These are phyloP conservation scores for Hemiprocne comata DNA, from an alignment of 2,113 vertebrate genomes.

Conservation along the genomic window DNA sequence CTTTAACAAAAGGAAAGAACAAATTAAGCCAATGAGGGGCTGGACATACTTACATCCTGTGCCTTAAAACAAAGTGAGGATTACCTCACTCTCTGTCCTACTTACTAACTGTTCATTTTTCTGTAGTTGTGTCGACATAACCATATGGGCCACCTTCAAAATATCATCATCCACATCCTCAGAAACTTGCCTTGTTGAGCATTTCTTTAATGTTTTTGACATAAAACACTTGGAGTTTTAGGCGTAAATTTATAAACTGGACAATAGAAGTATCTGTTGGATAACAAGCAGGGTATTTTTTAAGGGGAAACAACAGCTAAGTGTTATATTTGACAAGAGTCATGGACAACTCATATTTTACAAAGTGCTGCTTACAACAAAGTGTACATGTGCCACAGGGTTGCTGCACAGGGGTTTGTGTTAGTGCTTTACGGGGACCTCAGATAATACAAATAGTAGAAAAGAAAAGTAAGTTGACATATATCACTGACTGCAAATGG, in stretches of 20 bases:
- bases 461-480: slow-evolving; percentile 21
- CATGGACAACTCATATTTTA: neutral
- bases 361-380: neutral
- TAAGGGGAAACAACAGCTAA: neutral
- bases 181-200: neutral
- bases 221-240: neutral
- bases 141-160: neutral
- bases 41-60: neutral
- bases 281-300: neutral
- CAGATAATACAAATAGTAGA: slow-evolving; percentile 1
- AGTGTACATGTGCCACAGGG: neutral
- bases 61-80: neutral
- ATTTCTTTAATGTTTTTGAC: neutral
- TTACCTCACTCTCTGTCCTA: neutral
- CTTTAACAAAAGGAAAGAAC: neutral
- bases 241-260: neutral
- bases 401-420: neutral
- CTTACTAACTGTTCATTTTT: neutral
- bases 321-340: neutral
- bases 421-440: neutral
- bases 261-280: neutral
- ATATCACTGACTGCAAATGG: slow-evolving; percentile 33
- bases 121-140: neutral
- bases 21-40: neutral
- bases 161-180: neutral